These are phyloP conservation scores for Lethocerus indicus DNA, from an alignment of 1,140 invertebrate species.

Conservation along the genomic window DNA sequence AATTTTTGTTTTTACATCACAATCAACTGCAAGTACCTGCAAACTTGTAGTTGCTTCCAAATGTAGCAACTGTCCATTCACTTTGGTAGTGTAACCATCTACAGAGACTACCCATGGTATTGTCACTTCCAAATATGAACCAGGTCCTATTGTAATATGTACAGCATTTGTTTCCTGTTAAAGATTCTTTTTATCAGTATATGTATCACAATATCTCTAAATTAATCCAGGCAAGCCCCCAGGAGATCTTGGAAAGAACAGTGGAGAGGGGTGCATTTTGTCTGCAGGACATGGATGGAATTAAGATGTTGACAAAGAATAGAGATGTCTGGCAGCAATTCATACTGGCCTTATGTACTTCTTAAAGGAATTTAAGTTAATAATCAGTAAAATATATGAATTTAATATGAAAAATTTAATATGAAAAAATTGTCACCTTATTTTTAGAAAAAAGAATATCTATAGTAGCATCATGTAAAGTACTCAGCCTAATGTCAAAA, in stretches of 20 bases:
- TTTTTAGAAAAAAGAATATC: slow-evolving; percentile 94
- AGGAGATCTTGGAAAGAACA: no score
- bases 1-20: no score
- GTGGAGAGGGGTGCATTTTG: no score
- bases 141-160: slow-evolving; percentile 82
- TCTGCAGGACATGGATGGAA: no score
- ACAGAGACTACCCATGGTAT: slow-evolving; percentile 80
- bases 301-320: no score
- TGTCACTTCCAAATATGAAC: slow-evolving; percentile 89
- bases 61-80: slow-evolving; percentile 82
- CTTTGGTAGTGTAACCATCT: slow-evolving; percentile 75
- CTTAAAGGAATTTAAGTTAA: neutral
- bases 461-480: slow-evolving; percentile 79
- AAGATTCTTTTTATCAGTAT: no score
- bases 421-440: slow-evolving; percentile 31
- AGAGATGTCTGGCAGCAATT: no score
- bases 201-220: no score
- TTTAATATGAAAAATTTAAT: neutral
- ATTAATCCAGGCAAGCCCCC: no score
- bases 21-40: slow-evolving; percentile 33
- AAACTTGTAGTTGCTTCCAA: slow-evolving; percentile 88
- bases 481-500: slow-evolving; percentile 82
- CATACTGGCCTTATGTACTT: neutral
- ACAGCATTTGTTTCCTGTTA: slow-evolving; percentile 80
- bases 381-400: neutral